These are phyloP conservation scores for Myxocyprinus asiaticus DNA, from an alignment of 2,113 vertebrate species.

Conservation along the genomic window DNA sequence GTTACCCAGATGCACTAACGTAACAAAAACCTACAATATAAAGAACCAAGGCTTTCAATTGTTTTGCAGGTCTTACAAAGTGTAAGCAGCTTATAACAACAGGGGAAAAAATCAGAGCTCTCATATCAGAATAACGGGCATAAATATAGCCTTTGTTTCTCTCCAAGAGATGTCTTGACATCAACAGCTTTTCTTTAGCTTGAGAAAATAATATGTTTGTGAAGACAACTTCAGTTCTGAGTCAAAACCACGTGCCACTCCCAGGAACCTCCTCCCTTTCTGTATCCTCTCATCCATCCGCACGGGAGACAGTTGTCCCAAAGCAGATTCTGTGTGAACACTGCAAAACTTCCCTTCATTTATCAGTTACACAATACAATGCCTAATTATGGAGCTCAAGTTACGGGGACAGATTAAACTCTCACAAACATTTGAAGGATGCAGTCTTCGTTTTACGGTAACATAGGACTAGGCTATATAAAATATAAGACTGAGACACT, in stretches of 20 bases:
- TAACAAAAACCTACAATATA: not conserved
- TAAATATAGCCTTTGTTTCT: slow-evolving; percentile 29
- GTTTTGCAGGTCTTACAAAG: not conserved
- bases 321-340: slow-evolving; percentile 30
- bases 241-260: slow-evolving; percentile 28
- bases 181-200: slow-evolving; percentile 11
- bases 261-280: slow-evolving; percentile 48
- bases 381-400: slow-evolving; percentile 15
- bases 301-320: not conserved
- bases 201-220: slow-evolving; percentile 43
- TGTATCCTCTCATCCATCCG: slow-evolving; percentile 22
- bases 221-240: slow-evolving; percentile 20
- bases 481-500: no score
- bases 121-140: not conserved
- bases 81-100: not conserved
- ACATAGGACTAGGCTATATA: no score
- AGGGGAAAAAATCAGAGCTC: not conserved
- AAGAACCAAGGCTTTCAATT: not conserved
- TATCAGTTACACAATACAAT: slow-evolving; percentile 37
- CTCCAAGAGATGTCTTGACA: slow-evolving; percentile 11
- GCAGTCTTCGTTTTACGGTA: no score
- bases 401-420: not conserved
- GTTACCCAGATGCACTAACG: no score
- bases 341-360: slow-evolving; percentile 32
- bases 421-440: not conserved